Base-by-base conservation (phyloP, 2,888 invertebrate genomes). In the Mesochorus sp. region DNA sequence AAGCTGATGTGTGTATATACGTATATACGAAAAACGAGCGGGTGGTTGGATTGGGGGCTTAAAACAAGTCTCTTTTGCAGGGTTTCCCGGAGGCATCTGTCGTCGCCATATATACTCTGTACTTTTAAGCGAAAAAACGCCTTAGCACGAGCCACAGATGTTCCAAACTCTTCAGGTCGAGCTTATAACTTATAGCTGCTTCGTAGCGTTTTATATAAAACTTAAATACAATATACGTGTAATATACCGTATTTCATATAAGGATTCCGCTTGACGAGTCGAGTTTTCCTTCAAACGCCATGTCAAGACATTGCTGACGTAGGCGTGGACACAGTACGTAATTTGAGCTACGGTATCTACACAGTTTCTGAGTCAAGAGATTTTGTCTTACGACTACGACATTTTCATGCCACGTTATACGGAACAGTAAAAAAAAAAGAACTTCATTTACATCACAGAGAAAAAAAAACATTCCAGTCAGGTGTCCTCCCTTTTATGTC, bases 81-180 rank as follows among this genome's bases (percentile, higher is more conserved):
- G 85, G 85, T 84, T 88, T 88, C 88, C 75, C 82, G 19, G 31
- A 61, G 83, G 83, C 88, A 87, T 87, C 87, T 87, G 87, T 81
- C 75, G 82, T 80, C 80, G 37, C 17, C 14, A 10, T 37, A 19
- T 34, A 42, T 37, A 28, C 14, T 44, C 1, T n/a, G n/a, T n/a
- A n/a, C n/a, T n/a, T 44, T 61, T 66, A 47, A 49, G 47, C 49
- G 21, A 31, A 39, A 44, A 42, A 71, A 71, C 79, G 79, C 74
- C 75, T 57, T 42, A 67, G 79, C 79, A 75, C 79, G 74, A 79
- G 79, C 71, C 79, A 67, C 77, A 79, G 66, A 79, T 79, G 79
- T 71, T 74, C 21, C 19, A 39, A 39, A 37, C 21, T 51, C 59
- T 42, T 71, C 19, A 14, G 42, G 28, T 62, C 39, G 19, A 61